Percentiles rank a stretch among this genome's conserved stretches.
Evolutionary conservation across 1,140 invertebrate genomes (phyloP).

Genomic region (Euwallacea fornicatus): DNA sequence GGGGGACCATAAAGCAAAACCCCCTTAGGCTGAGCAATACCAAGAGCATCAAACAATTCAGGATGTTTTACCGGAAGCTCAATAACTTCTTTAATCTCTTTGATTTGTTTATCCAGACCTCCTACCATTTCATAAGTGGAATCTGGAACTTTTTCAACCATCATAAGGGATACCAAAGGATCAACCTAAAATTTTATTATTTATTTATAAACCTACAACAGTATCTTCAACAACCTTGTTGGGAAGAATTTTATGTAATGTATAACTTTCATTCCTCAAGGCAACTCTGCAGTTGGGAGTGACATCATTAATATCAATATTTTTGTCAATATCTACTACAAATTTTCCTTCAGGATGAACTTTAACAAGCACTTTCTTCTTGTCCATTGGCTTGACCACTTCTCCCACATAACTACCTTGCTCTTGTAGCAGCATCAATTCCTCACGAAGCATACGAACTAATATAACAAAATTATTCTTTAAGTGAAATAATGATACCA

Average conservation of each 20-base stretch:
- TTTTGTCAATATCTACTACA: conserved; percentile 99
- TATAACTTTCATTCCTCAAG: conserved; percentile 97
- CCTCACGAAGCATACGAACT: conserved; percentile 97
- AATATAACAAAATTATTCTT: conserved; percentile 38
- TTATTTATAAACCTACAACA: not conserved
- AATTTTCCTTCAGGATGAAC: conserved; percentile 99
- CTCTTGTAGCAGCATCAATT: conserved; percentile 96
- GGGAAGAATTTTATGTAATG: conserved; percentile 97
- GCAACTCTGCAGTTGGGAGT: conserved; percentile 98
- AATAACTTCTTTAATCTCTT: conserved; percentile 99
- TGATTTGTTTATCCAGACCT: conserved; percentile 98
- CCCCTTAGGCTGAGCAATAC: conserved; percentile 99
- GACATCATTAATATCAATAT: conserved; percentile 98
- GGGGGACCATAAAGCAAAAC: conserved; percentile 98
- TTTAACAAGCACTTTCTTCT: conserved; percentile 99
- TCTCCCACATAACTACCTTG: conserved; percentile 99
- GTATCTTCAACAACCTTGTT: conserved; percentile 74
- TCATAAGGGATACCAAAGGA: conserved; percentile 99
- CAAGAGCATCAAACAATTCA: conserved; percentile 97
- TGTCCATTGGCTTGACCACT: conserved; percentile 99
- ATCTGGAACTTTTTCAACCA: conserved; percentile 99
- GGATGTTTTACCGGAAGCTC: conserved; percentile 99
- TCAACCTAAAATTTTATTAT: conserved; percentile 71
- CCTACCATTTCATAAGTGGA: conserved; percentile 99
- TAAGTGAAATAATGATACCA: not conserved